A percentile compares a stretch with the other conserved stretches of the same genome.
phyloP scores from a whole-genome alignment of 2,888 invertebrate species.

The Chesias legatella region DNA sequence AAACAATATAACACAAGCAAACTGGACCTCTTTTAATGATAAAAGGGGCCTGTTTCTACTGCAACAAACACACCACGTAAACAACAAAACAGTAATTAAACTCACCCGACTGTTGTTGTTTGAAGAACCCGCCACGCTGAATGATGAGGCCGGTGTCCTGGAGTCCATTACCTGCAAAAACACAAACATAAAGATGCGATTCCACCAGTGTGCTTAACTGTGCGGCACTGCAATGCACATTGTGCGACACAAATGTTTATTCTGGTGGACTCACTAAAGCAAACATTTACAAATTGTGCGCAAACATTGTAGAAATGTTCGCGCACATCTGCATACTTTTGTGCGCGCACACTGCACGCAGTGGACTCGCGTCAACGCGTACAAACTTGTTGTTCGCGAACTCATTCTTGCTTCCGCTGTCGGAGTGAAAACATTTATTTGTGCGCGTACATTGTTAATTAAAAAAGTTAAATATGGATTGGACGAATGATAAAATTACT shows the following conservation, averaged over 20 bases:
- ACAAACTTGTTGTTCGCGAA: constrained; percentile 21
- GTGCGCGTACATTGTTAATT: constrained; percentile 23
- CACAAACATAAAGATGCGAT: too few relatives aligned
- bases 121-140: too few relatives aligned
- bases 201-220: neutral
- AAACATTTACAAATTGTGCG: constrained; percentile 16
- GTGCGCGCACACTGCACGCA: constrained; percentile 26
- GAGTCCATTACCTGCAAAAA: too few relatives aligned
- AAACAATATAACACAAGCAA: too few relatives aligned
- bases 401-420: constrained; percentile 28
- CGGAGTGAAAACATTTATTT: constrained; percentile 26
- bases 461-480: constrained; percentile 16
- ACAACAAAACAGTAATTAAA: too few relatives aligned
- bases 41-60: too few relatives aligned
- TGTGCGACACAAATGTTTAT: too few relatives aligned
- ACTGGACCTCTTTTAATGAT: too few relatives aligned
- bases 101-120: too few relatives aligned
- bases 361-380: constrained; percentile 20
- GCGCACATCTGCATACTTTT: constrained; percentile 23
- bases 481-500: constrained; percentile 18
- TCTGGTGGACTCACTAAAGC: too few relatives aligned
- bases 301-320: constrained; percentile 23
- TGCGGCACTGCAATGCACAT: neutral
- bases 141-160: too few relatives aligned
- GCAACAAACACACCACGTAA: too few relatives aligned